Base-by-base conservation (phyloP, 2,888 invertebrate species). In the Crepidodera aurea region DNA sequence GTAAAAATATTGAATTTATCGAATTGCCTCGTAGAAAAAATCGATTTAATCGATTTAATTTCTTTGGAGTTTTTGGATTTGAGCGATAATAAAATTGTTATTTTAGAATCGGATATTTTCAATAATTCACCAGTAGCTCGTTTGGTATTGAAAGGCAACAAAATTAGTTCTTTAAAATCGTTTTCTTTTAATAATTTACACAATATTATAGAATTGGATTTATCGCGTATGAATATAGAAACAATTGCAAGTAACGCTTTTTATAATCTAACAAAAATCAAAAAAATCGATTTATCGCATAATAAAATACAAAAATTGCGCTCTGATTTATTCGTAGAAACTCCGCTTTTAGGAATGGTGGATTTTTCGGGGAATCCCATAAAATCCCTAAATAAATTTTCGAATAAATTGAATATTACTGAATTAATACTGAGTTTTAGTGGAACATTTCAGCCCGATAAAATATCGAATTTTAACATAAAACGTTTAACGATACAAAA, bases 21-120 rank as follows among this genome's bases (percentile, higher is more conserved):
- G 13, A n/a, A 60, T 16, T 60, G 60, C 19, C 19, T 27, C 5
- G 37, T 60, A 32, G 16, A 39, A n/a, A 60, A 34, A 25, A 60
- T 60, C 15, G 60, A 60, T 22, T 18, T 22, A 8, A 12, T 25
- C 8, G 27, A n/a, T 12, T 16, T 48, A 22, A n/a, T 5, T 5
- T 13, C 8, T 19, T 37, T 59, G 29, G 29, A 7, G 15, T 13
- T 15, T 15, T 42, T 51, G 32, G 44, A 59, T 51, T 13, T 59
- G 2, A 34, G 29, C 22, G 7, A 44, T 42, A 59, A 59, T 32
- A 34, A 32, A 8, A 27, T 59, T 7, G 29, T 3, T 4, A 8
- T 34, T 44, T 34, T 59, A 22, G 34, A 59, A 4, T 10, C 12
- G 1, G 10, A n/a, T 18, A 19, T 51, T 6, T 59, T 59, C 16